Base-by-base conservation (phyloP, 2,888 invertebrate genomes). In the Caenorhabditis drosophilae region DNA sequence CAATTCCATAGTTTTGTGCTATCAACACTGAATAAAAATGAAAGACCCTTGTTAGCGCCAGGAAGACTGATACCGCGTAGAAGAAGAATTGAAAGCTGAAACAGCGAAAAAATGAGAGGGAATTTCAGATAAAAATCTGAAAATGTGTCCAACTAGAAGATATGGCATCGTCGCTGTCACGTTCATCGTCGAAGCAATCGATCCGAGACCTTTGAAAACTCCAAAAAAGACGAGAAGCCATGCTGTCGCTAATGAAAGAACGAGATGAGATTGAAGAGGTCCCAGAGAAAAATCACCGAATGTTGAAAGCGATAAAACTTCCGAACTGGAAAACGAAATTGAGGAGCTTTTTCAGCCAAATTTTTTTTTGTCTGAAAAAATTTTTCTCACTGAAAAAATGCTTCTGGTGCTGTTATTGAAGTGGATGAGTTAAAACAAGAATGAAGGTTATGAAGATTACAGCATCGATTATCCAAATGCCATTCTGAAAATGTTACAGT, bases 141-240 rank as follows among this genome's bases (percentile, higher is more conserved):
- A n/a, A n/a, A n/a, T n/a, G n/a, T n/a, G n/a, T n/a, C n/a, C n/a
- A n/a, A 78, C 77, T 46, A 82, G 48, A 9, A 81, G 59, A 53
- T 81, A 82, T 0, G 81, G 81, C 9, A 82, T 63, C 1, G 80
- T 79, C 6, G 79, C 76, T 7, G 81, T 82, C 27, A 82, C 49
- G 40, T 79, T 69, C 41, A 78, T 77, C 0, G 78, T 77, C 61
- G 77, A 79, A 18, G 79, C 80, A 42, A 80, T 80, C 0, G 80
- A 80, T 6, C 80, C 80, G 25, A 82, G 76, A 0, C 80, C 93
- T 86, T 94, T 95, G 92, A 93, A 95, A 49, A 95, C 89, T 73
- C 93, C 92, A 85, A 95, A 92, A 86, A 95, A 96, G 53, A 95
- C 92, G 79, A 95, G 86, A 68, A 93, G 88, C 95, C 95, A 96